Evolutionary conservation across 2,113 vertebrate species (phyloP), one percentile per base, ranked within the genome.

Genomic region (Junco hyemalis): DNA sequence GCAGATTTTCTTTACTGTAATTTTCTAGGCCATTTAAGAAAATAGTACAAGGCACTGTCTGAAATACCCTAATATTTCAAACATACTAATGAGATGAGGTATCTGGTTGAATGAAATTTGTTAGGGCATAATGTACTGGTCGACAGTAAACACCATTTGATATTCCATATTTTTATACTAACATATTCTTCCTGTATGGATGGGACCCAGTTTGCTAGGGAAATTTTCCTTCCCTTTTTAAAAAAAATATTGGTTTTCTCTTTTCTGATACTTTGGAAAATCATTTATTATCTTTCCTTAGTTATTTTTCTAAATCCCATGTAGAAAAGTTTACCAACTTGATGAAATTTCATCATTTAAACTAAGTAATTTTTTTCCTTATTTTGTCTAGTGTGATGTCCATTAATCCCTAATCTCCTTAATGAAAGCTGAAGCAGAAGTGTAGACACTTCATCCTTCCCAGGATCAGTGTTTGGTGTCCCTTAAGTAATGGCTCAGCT

Each of bases 1-100:
- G 35, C 21, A 88, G 42, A 54, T 87, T 88, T 94, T 63, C 35
- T 79, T 82, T 45, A 44, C 29, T 77, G 31, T 72, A 31, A 80
- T 95, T 82, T 95, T 87, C 51, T 79, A 59, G 24, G 74, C 79
- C 4, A 13, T 72, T 92, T 82, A 82, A 81, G 85, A 81, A 92
- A 85, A 68, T 65, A 68, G 38, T 76, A 68, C 5, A 4, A 90
- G 24, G 4, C 5, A 24, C 11, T 51, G 25, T 64, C 44, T 40
- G 45, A 82, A 83, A 69, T 80, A 48, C n/a, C 53, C n/a, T 82
- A 53, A 38, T 88, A 51, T 72, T 88, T 96, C 57, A 69, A 88
- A 60, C 24, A 51, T 65, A 48, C 31, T 93, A 69, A 88, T 80
- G 71, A 92, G n/a, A 61, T 57, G 24, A 51, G 15, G 4, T 88